Evolutionary conservation across 1,140 invertebrate genomes (phyloP).

Genomic region (Aleiodes sp.): DNA sequence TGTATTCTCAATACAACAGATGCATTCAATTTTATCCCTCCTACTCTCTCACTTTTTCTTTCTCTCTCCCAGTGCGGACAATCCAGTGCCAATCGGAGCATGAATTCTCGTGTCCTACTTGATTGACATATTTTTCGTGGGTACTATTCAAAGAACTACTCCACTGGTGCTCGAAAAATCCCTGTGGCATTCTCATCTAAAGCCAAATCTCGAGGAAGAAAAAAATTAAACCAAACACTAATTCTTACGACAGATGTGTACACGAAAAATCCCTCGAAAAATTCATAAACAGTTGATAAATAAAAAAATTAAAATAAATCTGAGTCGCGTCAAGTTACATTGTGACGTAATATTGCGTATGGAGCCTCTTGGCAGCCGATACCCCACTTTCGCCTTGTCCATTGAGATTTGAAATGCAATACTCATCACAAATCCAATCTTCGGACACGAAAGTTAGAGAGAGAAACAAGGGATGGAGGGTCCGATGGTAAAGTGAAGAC

Average conservation of each 20-base stretch:
- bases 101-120: conserved; percentile 47
- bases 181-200: conserved; percentile 34
- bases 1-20: not conserved
- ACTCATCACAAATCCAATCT: conserved; percentile 37
- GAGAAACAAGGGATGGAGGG: not conserved
- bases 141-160: conserved; percentile 36
- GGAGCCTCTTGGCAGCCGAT: not conserved
- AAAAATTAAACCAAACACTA: conserved; percentile 43
- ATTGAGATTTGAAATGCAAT: conserved; percentile 52
- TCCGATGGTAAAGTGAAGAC: not conserved
- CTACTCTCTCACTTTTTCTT: not conserved
- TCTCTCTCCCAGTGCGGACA: not conserved
- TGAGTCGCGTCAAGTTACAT: not conserved
- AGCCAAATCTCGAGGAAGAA: conserved; percentile 40
- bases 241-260: conserved; percentile 41
- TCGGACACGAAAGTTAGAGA: not conserved
- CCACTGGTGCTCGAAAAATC: not conserved
- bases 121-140: conserved; percentile 64
- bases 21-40: conserved; percentile 15
- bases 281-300: too few species aligned
- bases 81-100: conserved; percentile 50
- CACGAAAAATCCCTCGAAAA: not conserved
- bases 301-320: not conserved
- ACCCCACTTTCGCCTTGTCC: not conserved
- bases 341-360: too few species aligned